These are phyloP conservation scores for Crotophaga sulcirostris DNA, from an alignment of 2,113 vertebrate genomes.

Conservation along the genomic window DNA sequence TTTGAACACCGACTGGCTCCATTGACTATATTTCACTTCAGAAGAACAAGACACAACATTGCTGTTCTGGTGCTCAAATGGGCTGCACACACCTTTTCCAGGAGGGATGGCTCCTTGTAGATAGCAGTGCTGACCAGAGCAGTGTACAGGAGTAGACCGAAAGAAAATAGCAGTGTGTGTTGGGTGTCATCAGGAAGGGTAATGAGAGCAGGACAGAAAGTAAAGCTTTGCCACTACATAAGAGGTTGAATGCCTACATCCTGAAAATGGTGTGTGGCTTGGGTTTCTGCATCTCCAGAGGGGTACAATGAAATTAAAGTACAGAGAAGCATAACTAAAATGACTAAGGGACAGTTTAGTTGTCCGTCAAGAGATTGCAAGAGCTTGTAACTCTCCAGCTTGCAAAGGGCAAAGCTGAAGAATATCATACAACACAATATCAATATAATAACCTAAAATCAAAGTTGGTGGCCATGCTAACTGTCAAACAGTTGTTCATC, in stretches of 20 bases:
- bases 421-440: not conserved
- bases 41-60: accelerated
- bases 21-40: accelerated
- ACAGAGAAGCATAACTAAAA: not conserved
- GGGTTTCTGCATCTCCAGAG: not conserved
- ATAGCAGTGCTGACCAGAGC: not conserved
- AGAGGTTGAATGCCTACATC: not conserved
- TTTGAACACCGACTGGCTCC: not conserved
- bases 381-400: not conserved
- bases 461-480: not conserved
- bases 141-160: not conserved
- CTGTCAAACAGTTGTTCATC: not conserved
- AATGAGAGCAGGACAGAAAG: not conserved
- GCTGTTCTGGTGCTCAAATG: not conserved
- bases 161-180: not conserved
- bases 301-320: not conserved
- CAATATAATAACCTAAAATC: not conserved
- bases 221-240: not conserved
- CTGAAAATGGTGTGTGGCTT: not conserved
- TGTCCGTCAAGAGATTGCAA: not conserved
- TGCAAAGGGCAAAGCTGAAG: not conserved
- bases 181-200: not conserved
- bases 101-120: not conserved
- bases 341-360: not conserved
- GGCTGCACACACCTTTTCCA: not conserved